A percentile compares a stretch with the other conserved stretches of the same genome.
Evolutionary conservation across 2,888 invertebrate species (phyloP).

Genomic region (Napeogenes inachia): DNA sequence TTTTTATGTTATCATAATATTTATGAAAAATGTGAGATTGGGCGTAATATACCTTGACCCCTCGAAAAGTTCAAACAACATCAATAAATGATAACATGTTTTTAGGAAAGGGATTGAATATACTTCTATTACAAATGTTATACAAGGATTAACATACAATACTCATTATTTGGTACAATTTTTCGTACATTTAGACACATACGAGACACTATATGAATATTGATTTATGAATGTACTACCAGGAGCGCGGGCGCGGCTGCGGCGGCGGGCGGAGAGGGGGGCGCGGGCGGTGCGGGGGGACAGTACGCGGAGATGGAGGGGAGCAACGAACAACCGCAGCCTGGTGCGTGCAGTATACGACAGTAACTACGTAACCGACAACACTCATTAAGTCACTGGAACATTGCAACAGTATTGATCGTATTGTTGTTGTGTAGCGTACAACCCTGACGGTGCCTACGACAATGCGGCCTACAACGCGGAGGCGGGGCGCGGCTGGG

Average conservation of each 20-base stretch:
- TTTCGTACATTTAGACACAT: too few species aligned
- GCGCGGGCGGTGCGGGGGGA: conserved; percentile 36
- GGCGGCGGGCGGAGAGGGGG: conserved; percentile 41
- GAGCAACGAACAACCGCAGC: conserved; percentile 58
- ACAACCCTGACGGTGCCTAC: conserved; percentile 65
- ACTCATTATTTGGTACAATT: too few species aligned
- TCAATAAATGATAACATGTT: too few species aligned
- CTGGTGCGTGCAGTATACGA: neutral
- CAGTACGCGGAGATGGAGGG: conserved; percentile 66
- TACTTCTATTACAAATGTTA: too few species aligned
- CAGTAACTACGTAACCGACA: too few species aligned
- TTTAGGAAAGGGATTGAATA: too few species aligned
- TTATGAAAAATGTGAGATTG: too few species aligned
- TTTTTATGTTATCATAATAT: too few species aligned
- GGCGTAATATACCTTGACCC: too few species aligned
- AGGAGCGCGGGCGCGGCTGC: conserved; percentile 53
- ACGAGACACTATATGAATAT: too few species aligned
- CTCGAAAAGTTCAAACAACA: too few species aligned
- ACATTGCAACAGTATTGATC: neutral
- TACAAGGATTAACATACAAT: too few species aligned
- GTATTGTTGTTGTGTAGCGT: conserved; percentile 39
- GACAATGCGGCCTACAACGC: conserved; percentile 72
- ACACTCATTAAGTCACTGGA: neutral
- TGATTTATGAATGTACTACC: neutral
- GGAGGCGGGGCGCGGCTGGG: conserved; percentile 70